Evolutionary conservation across 1,140 invertebrate species (phyloP), one percentile per base, ranked within the genome.

Genomic region (Zaprionus davidi): DNA sequence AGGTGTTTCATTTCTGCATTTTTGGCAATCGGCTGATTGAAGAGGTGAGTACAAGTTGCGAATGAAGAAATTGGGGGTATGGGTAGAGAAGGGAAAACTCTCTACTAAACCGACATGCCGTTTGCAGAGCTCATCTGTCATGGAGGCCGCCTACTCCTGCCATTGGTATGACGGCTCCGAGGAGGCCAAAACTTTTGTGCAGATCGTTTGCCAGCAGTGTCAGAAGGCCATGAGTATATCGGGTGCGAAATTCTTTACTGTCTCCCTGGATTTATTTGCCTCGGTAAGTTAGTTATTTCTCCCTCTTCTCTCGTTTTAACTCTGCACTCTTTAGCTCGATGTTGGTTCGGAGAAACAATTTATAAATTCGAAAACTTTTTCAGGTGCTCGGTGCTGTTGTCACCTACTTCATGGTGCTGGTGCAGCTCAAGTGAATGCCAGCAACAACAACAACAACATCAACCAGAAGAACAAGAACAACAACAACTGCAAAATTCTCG

Each of bases 351-450:
- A 44, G 60, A 53, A 63, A 22, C 67, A 56, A 46, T 51, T 49
- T 62, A 55, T 28, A 78, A 73, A 63, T 71, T 69, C 36, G 46
- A 9, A 31, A 57, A 51, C 60, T 57, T 59, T 68, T 63, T 67
- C 90, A 97, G 96, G 96, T 97, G 15, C 94, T 97, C n/a, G 96
- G 96, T 72, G 96, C 96, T 24, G 96, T 97, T 5, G 96, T 97
- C 5, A 97, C 96, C n/a, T 97, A 97, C 91, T 97, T 97, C 94
- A 97, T 97, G 96, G 96, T 97, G 92, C 94, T 97, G 94, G 96
- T 97, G 41, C 96, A 97, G 93, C 94, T 97, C 79, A 97, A 97
- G 92, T 97, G 95, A 95, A 41, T 12, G 56, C 36, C 34, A 20
- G 24, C 62, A 71, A 46, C 22, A 70, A 58, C 17, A 59, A 66